These are phyloP conservation scores for Nothobranchius furzeri DNA, from an alignment of 2,113 vertebrate genomes.

Conservation along the genomic window DNA sequence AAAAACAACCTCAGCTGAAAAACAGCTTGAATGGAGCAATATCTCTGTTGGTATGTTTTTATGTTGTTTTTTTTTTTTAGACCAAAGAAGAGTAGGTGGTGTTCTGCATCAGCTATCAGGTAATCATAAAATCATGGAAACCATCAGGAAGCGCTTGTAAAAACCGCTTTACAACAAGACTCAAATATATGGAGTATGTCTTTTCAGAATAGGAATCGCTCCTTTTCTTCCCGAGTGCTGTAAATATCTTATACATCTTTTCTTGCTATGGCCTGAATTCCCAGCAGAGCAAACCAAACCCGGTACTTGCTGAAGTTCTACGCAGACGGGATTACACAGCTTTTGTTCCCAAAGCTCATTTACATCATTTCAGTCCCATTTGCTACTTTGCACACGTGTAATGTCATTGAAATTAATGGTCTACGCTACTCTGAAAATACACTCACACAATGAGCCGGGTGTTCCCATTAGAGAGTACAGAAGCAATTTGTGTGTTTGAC, in stretches of 20 bases:
- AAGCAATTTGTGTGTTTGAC: background rate
- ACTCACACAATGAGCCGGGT: background rate
- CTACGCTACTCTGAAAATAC: background rate
- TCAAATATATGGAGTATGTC: constrained; percentile 32
- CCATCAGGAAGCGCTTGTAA: constrained; percentile 21
- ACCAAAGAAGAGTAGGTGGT: background rate
- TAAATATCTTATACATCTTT: background rate
- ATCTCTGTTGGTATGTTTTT: background rate
- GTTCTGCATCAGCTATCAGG: background rate
- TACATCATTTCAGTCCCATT: constrained; percentile 12
- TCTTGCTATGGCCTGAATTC: background rate
- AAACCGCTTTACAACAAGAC: constrained; percentile 6
- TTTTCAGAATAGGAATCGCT: constrained; percentile 20
- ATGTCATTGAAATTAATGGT: constrained; percentile 2
- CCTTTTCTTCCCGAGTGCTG: background rate
- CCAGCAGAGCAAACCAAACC: background rate
- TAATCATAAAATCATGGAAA: background rate
- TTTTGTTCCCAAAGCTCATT: constrained; percentile 18
- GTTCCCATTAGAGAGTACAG: background rate
- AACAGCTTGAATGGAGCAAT: constrained; percentile 16
- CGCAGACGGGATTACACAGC: background rate
- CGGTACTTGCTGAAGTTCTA: background rate
- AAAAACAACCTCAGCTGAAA: constrained; percentile 30
- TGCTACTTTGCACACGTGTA: constrained; percentile 11
- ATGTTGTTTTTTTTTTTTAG: background rate